Evolutionary conservation across 2,113 vertebrate genomes (phyloP).

Genomic region (Chloroceryle aenea): DNA sequence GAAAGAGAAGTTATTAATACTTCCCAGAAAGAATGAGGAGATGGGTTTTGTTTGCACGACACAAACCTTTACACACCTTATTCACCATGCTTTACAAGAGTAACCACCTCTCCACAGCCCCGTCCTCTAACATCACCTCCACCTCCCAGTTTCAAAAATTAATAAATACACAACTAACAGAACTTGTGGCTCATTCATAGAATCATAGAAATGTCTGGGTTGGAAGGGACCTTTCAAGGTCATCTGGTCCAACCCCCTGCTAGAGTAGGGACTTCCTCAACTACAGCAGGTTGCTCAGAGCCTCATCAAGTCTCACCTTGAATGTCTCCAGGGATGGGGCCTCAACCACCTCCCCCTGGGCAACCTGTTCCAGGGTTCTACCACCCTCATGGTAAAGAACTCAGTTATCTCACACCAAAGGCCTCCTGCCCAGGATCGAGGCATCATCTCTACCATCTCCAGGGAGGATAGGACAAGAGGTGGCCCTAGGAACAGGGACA

Average conservation of each 20-base stretch:
- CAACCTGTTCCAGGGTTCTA: too few species aligned
- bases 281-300: too few species aligned
- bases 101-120: background rate
- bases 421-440: rapidly evolving
- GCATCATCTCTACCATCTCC: background rate
- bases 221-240: too few species aligned
- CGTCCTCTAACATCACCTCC: background rate
- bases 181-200: background rate
- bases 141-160: background rate
- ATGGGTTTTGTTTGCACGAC: background rate
- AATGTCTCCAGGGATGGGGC: too few species aligned
- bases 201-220: too few species aligned
- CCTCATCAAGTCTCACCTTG: too few species aligned
- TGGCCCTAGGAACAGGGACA: background rate
- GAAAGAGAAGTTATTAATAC: background rate
- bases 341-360: too few species aligned
- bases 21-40: background rate
- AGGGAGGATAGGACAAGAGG: background rate
- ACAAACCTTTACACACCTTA: background rate
- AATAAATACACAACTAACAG: background rate
- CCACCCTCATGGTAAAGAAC: too few species aligned
- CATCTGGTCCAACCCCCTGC: too few species aligned
- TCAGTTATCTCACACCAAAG: rapidly evolving
- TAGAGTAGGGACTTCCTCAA: too few species aligned
- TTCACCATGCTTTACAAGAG: background rate